A percentile compares a stretch with the other conserved stretches of the same genome.
Evolutionary conservation across 2,113 vertebrate genomes (phyloP).

Genomic region (Microtus richardsoni): DNA sequence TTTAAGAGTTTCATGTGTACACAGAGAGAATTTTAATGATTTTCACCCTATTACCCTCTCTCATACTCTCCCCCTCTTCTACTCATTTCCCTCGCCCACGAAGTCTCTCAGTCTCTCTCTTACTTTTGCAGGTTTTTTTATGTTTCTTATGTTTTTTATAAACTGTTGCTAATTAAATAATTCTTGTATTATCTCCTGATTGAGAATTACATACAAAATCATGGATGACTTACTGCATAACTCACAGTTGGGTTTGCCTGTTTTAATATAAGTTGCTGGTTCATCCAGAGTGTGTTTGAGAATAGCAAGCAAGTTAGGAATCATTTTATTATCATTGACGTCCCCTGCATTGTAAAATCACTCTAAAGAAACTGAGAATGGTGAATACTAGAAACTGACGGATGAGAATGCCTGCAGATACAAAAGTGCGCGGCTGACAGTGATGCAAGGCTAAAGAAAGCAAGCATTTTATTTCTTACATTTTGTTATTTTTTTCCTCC

Average conservation of each 20-base stretch:
- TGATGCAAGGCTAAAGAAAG: not conserved
- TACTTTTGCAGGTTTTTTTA: not conserved
- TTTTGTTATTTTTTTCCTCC: not conserved
- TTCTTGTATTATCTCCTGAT: not conserved
- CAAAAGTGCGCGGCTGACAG: not conserved
- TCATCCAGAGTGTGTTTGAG: slow-evolving; percentile 17
- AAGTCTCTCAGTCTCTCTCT: not conserved
- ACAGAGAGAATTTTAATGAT: not conserved
- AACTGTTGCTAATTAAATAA: slow-evolving; percentile 8
- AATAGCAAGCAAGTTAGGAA: not conserved
- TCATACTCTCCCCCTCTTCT: not conserved
- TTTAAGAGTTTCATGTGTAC: not conserved
- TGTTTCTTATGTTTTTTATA: not conserved
- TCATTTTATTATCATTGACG: not conserved
- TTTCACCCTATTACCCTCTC: not conserved
- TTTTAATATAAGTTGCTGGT: not conserved
- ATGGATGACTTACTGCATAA: not conserved
- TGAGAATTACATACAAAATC: slow-evolving; percentile 7
- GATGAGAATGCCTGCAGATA: not conserved
- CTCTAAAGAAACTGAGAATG: not conserved
- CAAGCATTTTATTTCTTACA: not conserved
- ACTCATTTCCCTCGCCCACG: not conserved
- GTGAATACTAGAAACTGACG: not conserved
- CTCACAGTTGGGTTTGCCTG: not conserved
- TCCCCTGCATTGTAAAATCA: not conserved